Conservation (phyloP, 1,140 invertebrate genomes). For the Liolophura sinensis region DNA sequence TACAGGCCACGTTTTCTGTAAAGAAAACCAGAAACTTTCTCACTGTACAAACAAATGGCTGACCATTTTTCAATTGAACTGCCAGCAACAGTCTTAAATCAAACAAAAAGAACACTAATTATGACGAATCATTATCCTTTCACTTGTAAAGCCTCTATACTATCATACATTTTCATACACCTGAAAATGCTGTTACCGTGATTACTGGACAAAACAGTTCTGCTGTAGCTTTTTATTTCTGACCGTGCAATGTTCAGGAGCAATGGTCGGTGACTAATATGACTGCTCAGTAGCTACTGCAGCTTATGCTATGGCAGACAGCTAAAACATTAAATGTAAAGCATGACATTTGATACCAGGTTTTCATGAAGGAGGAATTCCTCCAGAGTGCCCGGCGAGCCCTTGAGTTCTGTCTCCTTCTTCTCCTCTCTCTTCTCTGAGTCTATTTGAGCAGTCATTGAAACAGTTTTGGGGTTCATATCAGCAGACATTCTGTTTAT, state of each 20-base stretch:
- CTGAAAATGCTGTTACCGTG: too few species aligned
- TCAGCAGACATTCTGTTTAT: background rate
- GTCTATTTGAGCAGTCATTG: constrained; percentile 16
- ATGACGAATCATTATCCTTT: too few species aligned
- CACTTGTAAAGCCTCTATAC: too few species aligned
- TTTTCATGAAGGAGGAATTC: constrained; percentile 33
- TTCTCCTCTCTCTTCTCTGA: constrained; percentile 8
- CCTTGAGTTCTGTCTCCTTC: background rate
- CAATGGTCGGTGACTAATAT: background rate
- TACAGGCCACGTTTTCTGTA: constrained; percentile 38
- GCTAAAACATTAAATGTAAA: background rate
- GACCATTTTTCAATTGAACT: too few species aligned
- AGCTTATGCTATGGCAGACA: background rate
- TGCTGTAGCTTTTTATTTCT: too few species aligned
- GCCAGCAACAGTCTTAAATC: too few species aligned
- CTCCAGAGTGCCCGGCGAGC: constrained; percentile 6
- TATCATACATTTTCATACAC: too few species aligned
- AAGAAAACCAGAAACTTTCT: constrained; percentile 5
- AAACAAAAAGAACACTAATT: too few species aligned
- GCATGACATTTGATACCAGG: constrained; percentile 17
- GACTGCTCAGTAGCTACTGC: background rate
- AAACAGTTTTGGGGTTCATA: constrained; percentile 12
- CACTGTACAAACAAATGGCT: background rate
- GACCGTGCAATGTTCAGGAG: too few species aligned
- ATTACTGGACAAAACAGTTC: too few species aligned